Evolutionary conservation across 2,113 vertebrate genomes (phyloP).

Genomic region (Pogonocichla stellata): DNA sequence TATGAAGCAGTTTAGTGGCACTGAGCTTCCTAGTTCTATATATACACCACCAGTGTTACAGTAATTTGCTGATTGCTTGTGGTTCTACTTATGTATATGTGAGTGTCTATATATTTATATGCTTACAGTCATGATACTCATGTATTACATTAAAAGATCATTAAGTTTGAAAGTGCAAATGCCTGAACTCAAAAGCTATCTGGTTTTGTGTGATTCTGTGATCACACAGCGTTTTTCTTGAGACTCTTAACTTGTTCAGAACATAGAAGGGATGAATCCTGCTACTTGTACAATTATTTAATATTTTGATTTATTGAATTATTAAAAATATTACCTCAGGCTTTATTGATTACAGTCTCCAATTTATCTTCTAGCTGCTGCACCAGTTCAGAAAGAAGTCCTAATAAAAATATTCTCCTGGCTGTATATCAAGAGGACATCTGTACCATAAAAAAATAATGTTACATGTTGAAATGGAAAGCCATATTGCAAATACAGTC

Average conservation of each 20-base stretch:
- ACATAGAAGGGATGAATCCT: background rate
- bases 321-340: background rate
- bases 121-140: background rate
- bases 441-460: background rate
- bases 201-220: background rate
- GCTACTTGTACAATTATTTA: background rate
- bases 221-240: background rate
- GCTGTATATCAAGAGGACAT: background rate
- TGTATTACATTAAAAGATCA: background rate
- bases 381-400: background rate
- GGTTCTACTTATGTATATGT: constrained; percentile 1
- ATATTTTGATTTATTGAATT: background rate
- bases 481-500: background rate
- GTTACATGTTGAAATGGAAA: background rate
- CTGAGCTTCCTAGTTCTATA: background rate
- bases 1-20: background rate
- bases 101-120: background rate
- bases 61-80: constrained; percentile 37
- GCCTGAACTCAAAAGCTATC: background rate
- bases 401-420: background rate
- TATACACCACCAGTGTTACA: background rate
- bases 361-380: background rate
- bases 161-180: background rate
- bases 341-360: background rate
- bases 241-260: background rate